Evolutionary conservation across 2,113 vertebrate species (phyloP).

Genomic region (Mola mola): DNA sequence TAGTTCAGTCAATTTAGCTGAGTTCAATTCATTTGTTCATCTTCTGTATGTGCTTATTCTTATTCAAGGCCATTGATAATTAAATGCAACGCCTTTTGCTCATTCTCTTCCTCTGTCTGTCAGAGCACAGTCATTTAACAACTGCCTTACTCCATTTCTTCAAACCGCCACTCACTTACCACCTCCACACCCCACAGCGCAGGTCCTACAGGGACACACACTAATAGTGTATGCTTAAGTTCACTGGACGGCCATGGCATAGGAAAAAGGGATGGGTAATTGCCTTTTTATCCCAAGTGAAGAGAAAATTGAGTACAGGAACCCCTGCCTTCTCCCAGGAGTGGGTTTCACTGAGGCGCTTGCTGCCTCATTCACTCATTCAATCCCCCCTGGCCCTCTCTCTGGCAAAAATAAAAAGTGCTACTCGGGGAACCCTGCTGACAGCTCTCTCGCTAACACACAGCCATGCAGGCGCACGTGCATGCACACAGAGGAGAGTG

Average conservation of each 20-base stretch:
- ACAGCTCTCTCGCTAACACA: constrained; percentile 70
- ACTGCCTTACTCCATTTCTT: constrained; percentile 68
- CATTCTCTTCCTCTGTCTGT: constrained; percentile 49
- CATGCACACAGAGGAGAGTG: constrained; percentile 30
- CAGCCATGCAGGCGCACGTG: constrained; percentile 32
- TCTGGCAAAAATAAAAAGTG: constrained; percentile 72
- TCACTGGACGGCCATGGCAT: constrained; percentile 89
- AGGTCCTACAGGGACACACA: constrained; percentile 91
- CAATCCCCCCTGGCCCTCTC: constrained; percentile 72
- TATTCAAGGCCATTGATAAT: constrained; percentile 50
- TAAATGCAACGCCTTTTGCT: constrained; percentile 37
- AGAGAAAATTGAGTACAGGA: constrained; percentile 87
- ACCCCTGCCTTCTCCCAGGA: constrained; percentile 75
- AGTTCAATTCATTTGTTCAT: constrained; percentile 56
- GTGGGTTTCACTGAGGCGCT: constrained; percentile 72
- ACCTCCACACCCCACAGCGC: constrained; percentile 67
- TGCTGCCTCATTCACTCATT: constrained; percentile 71
- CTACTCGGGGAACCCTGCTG: constrained; percentile 78
- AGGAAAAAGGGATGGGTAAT: constrained; percentile 92
- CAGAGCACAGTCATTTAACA: constrained; percentile 71
- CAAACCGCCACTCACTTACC: constrained; percentile 62
- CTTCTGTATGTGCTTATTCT: constrained; percentile 45
- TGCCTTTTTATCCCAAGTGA: constrained; percentile 95
- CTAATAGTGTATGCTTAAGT: constrained; percentile 95
- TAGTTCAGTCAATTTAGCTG: constrained; percentile 32